Evolutionary conservation across 2,113 vertebrate genomes (phyloP), one percentile per base, ranked within the genome.

Genomic region (Argyrosomus japonicus): DNA sequence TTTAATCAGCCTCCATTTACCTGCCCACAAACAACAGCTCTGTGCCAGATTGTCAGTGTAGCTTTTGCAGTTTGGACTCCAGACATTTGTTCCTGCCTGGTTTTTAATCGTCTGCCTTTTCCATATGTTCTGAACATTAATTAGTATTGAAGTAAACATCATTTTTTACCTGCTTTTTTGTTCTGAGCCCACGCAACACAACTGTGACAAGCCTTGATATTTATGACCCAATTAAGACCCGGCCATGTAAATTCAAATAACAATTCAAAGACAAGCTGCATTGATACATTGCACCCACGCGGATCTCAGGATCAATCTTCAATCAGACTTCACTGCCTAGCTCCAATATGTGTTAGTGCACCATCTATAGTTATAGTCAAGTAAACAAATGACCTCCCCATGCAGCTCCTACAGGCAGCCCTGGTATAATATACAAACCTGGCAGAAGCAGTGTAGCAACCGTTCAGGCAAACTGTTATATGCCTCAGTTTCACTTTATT

Each of bases 381-480:
- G 54, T 51, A 69, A 67, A 86, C 56, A 72, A 79, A 77, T 77
- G 40, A 51, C 61, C 47, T 72, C 27, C 51, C 17, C 27, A 5
- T 50, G 50, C 54, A 64, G n/a, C 62, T 82, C 48, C 67, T 47
- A 62, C 67, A 25, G 57, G 23, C 27, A 68, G 51, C 36, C 23
- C 36, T 32, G 48, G 18, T 62, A 61, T 53, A 77, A 58, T 40
- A 65, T 12, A 19, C 61, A 57, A 68, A 47, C 32, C 50, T 77
- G 77, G 68, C 73, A 82, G 47, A 40, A 27, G 48, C 29, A 53
- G 56, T 61, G 50, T 50, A 50, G 75, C 50, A 75, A 48, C 70
- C 18, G 4, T 13, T 27, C 48, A 57, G 56, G 25, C 19, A 25
- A 67, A 78, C 19, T 61, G 54, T 17, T 13, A 1, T 8, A 13